phyloP scores from a whole-genome alignment of 2,888 invertebrate genomes.

The Tetranychus piercei region DNA sequence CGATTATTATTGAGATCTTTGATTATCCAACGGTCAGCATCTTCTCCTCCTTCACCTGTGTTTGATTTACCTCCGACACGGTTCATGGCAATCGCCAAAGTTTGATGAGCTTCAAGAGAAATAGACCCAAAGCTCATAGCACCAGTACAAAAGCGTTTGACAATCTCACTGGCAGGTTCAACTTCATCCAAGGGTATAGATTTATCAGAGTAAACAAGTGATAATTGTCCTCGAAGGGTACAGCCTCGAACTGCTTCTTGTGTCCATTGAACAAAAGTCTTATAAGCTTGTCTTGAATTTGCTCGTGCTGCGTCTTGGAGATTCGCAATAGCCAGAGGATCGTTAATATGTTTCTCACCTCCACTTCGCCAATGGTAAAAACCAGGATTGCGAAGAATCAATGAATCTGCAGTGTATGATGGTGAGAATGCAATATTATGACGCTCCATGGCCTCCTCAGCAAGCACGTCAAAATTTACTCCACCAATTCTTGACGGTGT shows the following conservation, averaged over 20 bases:
- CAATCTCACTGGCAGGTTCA: slow-evolving; percentile 81
- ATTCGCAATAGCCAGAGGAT: slow-evolving; percentile 63
- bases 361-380: slow-evolving; percentile 90
- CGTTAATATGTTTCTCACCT: slow-evolving; percentile 94
- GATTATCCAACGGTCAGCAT: slow-evolving; percentile 49
- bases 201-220: slow-evolving; percentile 55
- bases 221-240: slow-evolving; percentile 78
- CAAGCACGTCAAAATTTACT: slow-evolving; percentile 68
- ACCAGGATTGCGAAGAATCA: slow-evolving; percentile 68
- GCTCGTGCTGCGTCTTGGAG: slow-evolving; percentile 65
- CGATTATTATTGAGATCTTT: slow-evolving; percentile 60
- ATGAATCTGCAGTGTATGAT: slow-evolving; percentile 47
- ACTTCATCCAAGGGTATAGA: slow-evolving; percentile 69
- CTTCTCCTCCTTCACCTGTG: slow-evolving; percentile 85
- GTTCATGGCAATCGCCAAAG: slow-evolving; percentile 93
- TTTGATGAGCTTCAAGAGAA: slow-evolving; percentile 83
- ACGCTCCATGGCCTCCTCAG: slow-evolving; percentile 62
- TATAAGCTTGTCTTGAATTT: slow-evolving; percentile 64
- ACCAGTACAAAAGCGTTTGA: slow-evolving; percentile 78
- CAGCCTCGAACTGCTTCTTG: slow-evolving; percentile 65
- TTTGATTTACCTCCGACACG: slow-evolving; percentile 91
- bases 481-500: slow-evolving; percentile 61
- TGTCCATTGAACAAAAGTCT: slow-evolving; percentile 63
- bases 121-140: slow-evolving; percentile 92
- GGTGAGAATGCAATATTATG: slow-evolving; percentile 53